Evolutionary conservation across 2,113 vertebrate genomes (phyloP).

Genomic region (Camelus bactrianus): DNA sequence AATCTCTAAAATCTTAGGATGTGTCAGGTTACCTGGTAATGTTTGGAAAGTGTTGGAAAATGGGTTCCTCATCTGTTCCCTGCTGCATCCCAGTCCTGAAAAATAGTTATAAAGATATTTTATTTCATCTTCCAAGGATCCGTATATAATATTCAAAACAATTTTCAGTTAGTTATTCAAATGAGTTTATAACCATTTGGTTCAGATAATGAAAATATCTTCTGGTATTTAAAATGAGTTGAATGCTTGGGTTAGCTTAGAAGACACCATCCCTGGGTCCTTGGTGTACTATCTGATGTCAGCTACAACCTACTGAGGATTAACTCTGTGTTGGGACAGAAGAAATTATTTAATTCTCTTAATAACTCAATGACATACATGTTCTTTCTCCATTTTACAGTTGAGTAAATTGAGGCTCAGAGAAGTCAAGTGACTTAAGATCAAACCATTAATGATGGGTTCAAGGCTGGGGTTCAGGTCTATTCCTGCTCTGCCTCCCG

Average conservation of each 20-base stretch:
- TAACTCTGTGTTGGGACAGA: not conserved
- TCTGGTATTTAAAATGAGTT: not conserved
- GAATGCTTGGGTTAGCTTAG: not conserved
- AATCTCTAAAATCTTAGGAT: not conserved
- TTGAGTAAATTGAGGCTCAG: not conserved
- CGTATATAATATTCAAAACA: not conserved
- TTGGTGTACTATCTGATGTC: not conserved
- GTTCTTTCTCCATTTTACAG: not conserved
- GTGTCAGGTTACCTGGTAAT: not conserved
- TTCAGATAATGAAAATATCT: not conserved
- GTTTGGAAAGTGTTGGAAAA: slow-evolving; percentile 32
- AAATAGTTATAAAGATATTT: not conserved
- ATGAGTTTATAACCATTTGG: not conserved
- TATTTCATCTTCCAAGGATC: slow-evolving; percentile 21
- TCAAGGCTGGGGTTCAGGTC: not conserved
- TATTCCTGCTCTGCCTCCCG: not conserved
- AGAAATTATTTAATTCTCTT: not conserved
- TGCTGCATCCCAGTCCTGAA: not conserved
- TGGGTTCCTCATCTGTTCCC: not conserved
- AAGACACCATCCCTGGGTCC: not conserved
- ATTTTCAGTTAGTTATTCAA: not conserved
- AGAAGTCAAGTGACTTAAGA: not conserved
- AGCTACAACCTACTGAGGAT: not conserved
- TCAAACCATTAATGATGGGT: not conserved
- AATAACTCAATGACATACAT: not conserved